Conservation (phyloP, 2,113 vertebrate species). For the Corythaixoides concolor region DNA sequence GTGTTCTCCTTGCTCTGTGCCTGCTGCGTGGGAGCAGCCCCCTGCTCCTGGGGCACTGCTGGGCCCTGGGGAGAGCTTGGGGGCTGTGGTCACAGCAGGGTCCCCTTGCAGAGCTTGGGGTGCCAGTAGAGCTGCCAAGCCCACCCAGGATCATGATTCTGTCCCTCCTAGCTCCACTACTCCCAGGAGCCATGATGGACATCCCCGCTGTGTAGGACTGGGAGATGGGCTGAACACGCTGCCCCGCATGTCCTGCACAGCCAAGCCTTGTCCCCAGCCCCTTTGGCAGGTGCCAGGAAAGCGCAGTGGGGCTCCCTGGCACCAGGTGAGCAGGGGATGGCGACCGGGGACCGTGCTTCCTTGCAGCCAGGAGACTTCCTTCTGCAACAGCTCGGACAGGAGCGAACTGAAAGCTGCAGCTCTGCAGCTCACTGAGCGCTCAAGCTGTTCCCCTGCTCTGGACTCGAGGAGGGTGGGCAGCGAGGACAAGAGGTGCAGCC, state of each 20-base stretch:
- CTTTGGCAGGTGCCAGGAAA: not conserved
- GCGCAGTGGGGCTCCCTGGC: not conserved
- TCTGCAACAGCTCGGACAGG: not conserved
- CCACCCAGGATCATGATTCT: not conserved
- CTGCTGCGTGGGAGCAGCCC: not conserved
- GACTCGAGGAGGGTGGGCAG: rapidly evolving
- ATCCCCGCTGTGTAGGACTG: rapidly evolving
- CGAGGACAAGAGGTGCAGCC: not conserved
- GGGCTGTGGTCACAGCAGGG: not conserved
- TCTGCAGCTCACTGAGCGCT: rapidly evolving
- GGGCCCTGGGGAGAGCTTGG: not conserved
- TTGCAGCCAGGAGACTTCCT: not conserved
- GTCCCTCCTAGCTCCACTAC: not conserved
- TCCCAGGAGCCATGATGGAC: rapidly evolving
- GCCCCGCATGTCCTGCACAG: not conserved
- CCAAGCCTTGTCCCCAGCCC: not conserved
- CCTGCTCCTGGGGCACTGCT: not conserved
- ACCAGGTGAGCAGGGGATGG: not conserved
- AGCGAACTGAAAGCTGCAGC: rapidly evolving
- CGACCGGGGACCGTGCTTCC: rapidly evolving
- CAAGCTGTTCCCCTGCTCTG: not conserved
- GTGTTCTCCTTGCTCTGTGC: not conserved
- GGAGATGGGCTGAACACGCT: not conserved
- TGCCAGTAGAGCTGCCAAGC: not conserved
- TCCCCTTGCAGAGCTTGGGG: not conserved